Conservation (phyloP, 92 coral and sea anemone species). For the Nematostella vectensis region DNA sequence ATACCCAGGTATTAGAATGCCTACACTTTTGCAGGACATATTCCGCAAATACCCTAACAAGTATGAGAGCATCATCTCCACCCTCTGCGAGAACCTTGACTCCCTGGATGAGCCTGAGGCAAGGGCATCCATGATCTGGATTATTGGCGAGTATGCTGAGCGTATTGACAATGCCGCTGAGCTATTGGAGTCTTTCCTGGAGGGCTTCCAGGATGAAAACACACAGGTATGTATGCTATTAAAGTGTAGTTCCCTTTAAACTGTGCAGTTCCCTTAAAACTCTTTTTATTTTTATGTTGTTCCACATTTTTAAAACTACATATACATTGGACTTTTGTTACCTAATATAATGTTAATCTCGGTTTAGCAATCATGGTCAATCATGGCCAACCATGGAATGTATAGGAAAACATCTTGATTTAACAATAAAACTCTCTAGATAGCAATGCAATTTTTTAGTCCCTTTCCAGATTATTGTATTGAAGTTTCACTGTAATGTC, state of each 20-base stretch:
- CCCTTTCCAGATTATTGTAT: no score
- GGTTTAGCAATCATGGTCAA: no score
- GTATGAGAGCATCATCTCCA: conserved; percentile 96
- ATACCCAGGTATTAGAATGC: no score
- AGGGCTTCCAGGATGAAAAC: conserved; percentile 99
- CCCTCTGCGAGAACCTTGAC: conserved; percentile 95
- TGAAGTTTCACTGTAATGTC: no score
- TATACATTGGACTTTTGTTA: background rate
- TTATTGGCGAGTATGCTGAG: conserved; percentile 99
- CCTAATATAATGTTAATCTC: no score
- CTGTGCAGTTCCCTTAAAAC: background rate
- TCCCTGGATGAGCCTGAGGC: conserved; percentile 99
- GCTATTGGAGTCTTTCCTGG: conserved; percentile 95
- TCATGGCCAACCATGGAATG: no score
- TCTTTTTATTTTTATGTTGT: no score
- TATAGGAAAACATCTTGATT: no score
- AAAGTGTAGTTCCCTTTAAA: no score
- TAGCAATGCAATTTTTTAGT: no score
- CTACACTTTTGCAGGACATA: conserved; percentile 59
- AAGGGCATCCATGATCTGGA: conserved; percentile 99
- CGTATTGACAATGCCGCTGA: conserved; percentile 99
- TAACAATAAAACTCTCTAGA: no score
- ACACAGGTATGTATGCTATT: conserved; percentile 57
- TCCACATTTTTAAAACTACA: background rate
- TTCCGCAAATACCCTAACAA: conserved; percentile 97